Percentiles rank a stretch among this genome's conserved stretches.
Evolutionary conservation across 2,888 invertebrate species (phyloP).

Genomic region (Zonitis immaculata): DNA sequence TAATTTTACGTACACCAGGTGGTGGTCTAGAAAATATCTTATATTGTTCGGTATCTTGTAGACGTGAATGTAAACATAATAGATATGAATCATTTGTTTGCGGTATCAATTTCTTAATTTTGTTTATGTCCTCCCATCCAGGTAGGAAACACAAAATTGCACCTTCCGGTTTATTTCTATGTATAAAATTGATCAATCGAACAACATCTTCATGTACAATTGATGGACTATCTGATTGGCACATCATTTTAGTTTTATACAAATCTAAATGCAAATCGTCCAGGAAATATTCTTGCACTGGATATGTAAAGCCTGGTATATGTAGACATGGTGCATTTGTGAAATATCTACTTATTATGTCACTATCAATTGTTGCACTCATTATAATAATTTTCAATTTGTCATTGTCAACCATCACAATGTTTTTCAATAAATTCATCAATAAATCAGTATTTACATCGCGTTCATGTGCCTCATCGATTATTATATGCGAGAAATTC

Average conservation of each 20-base stretch:
- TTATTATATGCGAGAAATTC: slow-evolving; percentile 62
- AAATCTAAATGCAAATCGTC: slow-evolving; percentile 50
- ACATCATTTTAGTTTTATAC: slow-evolving; percentile 43
- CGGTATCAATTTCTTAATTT: slow-evolving; percentile 47
- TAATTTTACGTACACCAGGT: slow-evolving; percentile 58
- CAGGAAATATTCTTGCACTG: slow-evolving; percentile 57
- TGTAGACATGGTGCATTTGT: slow-evolving; percentile 43
- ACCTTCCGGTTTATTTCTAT: slow-evolving; percentile 56
- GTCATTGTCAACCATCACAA: slow-evolving; percentile 52
- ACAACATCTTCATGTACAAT: slow-evolving; percentile 53
- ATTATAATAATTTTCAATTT: slow-evolving; percentile 60
- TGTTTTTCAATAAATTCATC: slow-evolving; percentile 54
- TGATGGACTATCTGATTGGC: slow-evolving; percentile 43
- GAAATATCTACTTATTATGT: slow-evolving; percentile 57
- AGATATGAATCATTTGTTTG: slow-evolving; percentile 26
- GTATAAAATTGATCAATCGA: slow-evolving; percentile 54
- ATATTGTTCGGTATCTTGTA: slow-evolving; percentile 57
- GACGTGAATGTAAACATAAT: slow-evolving; percentile 49
- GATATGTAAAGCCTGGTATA: slow-evolving; percentile 54
- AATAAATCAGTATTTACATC: slow-evolving; percentile 65
- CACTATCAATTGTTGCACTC: slow-evolving; percentile 68
- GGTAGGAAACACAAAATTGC: slow-evolving; percentile 71
- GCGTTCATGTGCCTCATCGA: slow-evolving; percentile 73
- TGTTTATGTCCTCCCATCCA: slow-evolving; percentile 67
- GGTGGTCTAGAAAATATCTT: slow-evolving; percentile 54